phyloP scores from a whole-genome alignment of 2,113 vertebrate genomes.

The Dunckerocampus dactyliophorus region DNA sequence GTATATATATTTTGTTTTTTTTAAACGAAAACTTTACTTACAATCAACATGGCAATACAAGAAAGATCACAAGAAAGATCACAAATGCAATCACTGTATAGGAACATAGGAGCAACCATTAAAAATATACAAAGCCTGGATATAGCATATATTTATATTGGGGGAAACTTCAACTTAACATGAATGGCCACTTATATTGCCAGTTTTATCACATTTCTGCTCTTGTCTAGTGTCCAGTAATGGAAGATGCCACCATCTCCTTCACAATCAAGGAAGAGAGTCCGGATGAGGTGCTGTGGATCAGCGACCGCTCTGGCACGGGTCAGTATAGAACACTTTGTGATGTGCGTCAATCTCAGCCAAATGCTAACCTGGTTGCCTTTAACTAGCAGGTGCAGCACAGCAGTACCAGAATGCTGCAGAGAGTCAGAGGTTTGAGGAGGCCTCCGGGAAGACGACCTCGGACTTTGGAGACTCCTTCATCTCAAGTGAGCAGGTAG shows the following conservation, averaged over 20 bases:
- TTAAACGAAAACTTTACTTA: too few species aligned
- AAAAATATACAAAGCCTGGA: too few species aligned
- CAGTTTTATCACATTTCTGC: not conserved
- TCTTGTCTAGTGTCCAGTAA: slow-evolving; percentile 44
- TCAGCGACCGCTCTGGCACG: slow-evolving; percentile 32
- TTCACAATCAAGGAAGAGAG: slow-evolving; percentile 68
- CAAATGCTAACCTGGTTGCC: not conserved
- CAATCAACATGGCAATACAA: too few species aligned
- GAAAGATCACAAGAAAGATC: too few species aligned
- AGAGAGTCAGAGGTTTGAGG: slow-evolving; percentile 32
- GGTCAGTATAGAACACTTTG: slow-evolving; percentile 21
- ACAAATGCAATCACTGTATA: too few species aligned
- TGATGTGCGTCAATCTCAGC: not conserved
- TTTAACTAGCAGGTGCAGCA: slow-evolving; percentile 27
- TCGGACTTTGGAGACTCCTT: slow-evolving; percentile 33
- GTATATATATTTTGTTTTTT: too few species aligned
- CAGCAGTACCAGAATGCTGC: slow-evolving; percentile 24
- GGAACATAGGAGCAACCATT: too few species aligned
- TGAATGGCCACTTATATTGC: not conserved
- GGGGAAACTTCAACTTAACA: too few species aligned
- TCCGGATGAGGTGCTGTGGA: slow-evolving; percentile 63
- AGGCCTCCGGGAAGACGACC: slow-evolving; percentile 21
- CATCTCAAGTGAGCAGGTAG: slow-evolving; percentile 21
- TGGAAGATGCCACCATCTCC: slow-evolving; percentile 39
- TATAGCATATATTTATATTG: too few species aligned